phyloP scores from a whole-genome alignment of 1,140 invertebrate genomes.

The Coboldia fuscipes region DNA sequence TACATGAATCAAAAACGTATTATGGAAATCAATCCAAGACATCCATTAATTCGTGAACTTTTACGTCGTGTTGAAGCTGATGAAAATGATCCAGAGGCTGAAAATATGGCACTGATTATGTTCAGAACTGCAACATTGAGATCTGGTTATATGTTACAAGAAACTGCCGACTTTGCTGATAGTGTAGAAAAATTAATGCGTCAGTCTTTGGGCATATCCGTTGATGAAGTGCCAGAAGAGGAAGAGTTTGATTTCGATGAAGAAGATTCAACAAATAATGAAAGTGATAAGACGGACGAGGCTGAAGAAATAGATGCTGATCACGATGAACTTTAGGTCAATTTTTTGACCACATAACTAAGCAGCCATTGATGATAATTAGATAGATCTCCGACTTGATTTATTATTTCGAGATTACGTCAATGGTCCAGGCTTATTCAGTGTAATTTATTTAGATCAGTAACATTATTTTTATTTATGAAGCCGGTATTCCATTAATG shows the following conservation, averaged over 20 bases:
- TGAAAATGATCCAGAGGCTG: conserved; percentile 55
- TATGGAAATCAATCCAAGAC: conserved; percentile 91
- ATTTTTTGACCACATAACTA: too few species aligned
- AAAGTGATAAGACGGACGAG: conserved; percentile 8
- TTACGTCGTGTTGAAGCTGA: conserved; percentile 62
- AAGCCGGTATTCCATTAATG: too few species aligned
- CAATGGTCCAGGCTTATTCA: too few species aligned
- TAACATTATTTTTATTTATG: too few species aligned
- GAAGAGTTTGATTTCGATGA: conserved; percentile 29
- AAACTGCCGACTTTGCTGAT: conserved; percentile 69
- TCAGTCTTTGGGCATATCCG: conserved; percentile 56
- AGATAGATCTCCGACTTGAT: too few species aligned
- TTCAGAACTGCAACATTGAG: conserved; percentile 80
- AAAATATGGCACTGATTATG: conserved; percentile 77
- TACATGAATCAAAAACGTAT: conserved; percentile 95
- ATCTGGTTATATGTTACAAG: conserved; percentile 73
- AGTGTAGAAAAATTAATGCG: conserved; percentile 74
- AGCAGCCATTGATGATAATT: too few species aligned
- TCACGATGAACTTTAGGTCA: conserved; percentile 20
- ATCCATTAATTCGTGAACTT: conserved; percentile 87
- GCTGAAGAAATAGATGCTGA: conserved; percentile 11
- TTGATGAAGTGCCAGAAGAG: conserved; percentile 43
- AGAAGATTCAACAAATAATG: conserved; percentile 21
- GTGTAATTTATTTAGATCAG: too few species aligned
- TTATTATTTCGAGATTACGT: too few species aligned